These are phyloP conservation scores for Nothocercus julius DNA, from an alignment of 2,113 vertebrate species.

Conservation along the genomic window DNA sequence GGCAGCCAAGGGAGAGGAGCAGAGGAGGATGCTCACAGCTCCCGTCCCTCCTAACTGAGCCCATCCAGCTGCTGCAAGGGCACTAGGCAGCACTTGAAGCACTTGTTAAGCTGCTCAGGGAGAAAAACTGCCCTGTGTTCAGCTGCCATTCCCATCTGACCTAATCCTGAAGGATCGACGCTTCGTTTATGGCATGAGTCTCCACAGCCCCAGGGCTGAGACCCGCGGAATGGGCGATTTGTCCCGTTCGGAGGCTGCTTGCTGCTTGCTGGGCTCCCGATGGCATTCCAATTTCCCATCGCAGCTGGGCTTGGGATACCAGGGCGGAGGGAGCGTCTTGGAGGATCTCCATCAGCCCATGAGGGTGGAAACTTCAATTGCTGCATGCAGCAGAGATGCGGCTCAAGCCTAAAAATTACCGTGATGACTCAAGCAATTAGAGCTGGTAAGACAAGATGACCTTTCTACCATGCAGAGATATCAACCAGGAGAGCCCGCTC, in stretches of 20 bases:
- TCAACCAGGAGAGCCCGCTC: not conserved
- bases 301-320: not conserved
- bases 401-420: not conserved
- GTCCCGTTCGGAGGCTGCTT: not conserved
- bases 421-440: not conserved
- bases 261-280: not conserved
- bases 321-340: not conserved
- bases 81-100: too few species aligned
- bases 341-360: not conserved
- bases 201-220: not conserved
- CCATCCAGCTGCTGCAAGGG: too few species aligned
- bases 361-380: rapidly evolving
- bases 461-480: not conserved
- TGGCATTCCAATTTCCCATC: not conserved
- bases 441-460: not conserved
- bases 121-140: rapidly evolving
- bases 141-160: rapidly evolving
- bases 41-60: not conserved
- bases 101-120: not conserved
- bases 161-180: not conserved
- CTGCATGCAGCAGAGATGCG: rapidly evolving
- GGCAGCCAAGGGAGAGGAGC: not conserved
- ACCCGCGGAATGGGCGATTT: not conserved
- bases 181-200: rapidly evolving
- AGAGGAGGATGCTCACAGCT: not conserved